A percentile compares a stretch with the other conserved stretches of the same genome.
These are phyloP conservation scores for Cranoglanis bouderius DNA, from an alignment of 2,113 vertebrate species.

Conservation along the genomic window DNA sequence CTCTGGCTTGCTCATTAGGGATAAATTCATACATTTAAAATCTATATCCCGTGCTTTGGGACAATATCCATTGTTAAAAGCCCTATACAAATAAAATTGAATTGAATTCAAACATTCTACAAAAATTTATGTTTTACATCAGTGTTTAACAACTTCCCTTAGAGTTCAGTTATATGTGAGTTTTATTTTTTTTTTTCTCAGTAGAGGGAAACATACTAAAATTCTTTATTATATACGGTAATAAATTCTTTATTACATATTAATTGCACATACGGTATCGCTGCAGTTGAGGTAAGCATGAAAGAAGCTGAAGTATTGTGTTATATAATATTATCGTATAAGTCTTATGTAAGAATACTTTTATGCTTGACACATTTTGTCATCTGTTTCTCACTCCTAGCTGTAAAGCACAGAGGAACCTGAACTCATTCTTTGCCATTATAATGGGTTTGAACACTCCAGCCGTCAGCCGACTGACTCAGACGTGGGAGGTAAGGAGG, in stretches of 20 bases:
- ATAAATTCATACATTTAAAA: too few species aligned
- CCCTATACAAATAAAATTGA: too few species aligned
- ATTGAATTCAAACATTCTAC: background rate
- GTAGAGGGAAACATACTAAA: background rate
- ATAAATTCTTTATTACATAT: background rate
- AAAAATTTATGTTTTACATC: background rate
- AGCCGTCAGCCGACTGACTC: slow-evolving; percentile 89
- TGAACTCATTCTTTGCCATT: slow-evolving; percentile 97
- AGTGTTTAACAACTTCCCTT: background rate
- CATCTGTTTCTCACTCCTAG: slow-evolving; percentile 67
- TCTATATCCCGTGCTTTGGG: too few species aligned
- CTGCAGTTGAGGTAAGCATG: background rate
- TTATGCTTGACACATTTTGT: background rate
- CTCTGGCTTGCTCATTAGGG: too few species aligned
- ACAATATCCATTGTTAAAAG: too few species aligned
- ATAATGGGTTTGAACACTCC: slow-evolving; percentile 97
- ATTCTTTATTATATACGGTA: background rate
- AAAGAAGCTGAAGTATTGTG: background rate
- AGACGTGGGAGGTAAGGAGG: slow-evolving; percentile 93
- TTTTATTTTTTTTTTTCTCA: background rate
- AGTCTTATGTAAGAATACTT: background rate
- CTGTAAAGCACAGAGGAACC: slow-evolving; percentile 94
- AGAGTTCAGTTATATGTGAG: background rate
- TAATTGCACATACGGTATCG: background rate
- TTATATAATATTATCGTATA: background rate